Evolutionary conservation across 2,113 vertebrate genomes (phyloP).

Genomic region (Todiramphus chloris): DNA sequence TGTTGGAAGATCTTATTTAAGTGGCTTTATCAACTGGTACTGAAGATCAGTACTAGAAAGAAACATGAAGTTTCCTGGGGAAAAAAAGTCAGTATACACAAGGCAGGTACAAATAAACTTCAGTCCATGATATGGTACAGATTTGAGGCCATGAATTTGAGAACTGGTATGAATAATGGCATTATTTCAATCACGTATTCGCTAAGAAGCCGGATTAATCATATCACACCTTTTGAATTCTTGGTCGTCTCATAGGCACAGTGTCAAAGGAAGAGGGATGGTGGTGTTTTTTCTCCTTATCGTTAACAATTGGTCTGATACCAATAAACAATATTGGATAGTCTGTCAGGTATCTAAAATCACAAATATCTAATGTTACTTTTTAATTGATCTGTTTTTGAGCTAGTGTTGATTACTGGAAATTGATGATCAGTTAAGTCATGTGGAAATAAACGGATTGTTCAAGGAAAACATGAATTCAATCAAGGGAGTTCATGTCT

Average conservation of each 20-base stretch:
- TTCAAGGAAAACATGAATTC: not conserved
- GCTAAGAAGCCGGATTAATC: not conserved
- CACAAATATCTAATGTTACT: not conserved
- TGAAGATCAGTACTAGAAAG: not conserved
- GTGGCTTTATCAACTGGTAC: not conserved
- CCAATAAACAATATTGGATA: not conserved
- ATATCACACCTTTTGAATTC: not conserved
- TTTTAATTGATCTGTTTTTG: not conserved
- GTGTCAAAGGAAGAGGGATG: not conserved
- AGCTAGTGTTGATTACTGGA: not conserved
- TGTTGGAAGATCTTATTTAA: not conserved
- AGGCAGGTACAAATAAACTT: not conserved
- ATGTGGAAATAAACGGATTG: not conserved
- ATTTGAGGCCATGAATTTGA: not conserved
- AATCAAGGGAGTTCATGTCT: not conserved
- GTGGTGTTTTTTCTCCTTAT: not conserved
- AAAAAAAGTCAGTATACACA: not conserved
- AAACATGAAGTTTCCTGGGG: not conserved
- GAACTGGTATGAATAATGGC: not conserved
- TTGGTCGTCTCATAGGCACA: not conserved
- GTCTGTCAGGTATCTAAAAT: not conserved
- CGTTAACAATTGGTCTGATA: not conserved
- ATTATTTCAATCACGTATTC: not conserved
- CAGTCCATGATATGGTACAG: rapidly evolving
- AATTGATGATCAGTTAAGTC: not conserved